Percentiles rank a stretch among this genome's conserved stretches.
Evolutionary conservation across 64 coral and sea anemone species (phyloP).

Genomic region (Anthopleura sola): DNA sequence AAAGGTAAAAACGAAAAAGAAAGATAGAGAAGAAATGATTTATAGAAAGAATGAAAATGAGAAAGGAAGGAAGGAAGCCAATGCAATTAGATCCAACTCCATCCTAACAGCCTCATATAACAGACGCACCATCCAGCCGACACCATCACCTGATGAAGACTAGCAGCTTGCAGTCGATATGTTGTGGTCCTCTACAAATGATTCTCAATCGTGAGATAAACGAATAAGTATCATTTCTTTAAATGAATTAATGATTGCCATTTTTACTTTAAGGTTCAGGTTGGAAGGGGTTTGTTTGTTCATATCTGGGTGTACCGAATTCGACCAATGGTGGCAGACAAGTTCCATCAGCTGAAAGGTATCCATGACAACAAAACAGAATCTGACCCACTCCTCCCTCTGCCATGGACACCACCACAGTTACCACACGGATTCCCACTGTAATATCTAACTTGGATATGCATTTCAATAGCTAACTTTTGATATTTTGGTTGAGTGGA

Average conservation of each 20-base stretch:
- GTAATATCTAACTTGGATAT: not conserved
- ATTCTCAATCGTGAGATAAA: no score
- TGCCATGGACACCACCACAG: not conserved
- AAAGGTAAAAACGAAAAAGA: not conserved
- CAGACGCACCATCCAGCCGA: no score
- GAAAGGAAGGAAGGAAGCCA: not conserved
- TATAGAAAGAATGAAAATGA: not conserved
- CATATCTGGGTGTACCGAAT: not conserved
- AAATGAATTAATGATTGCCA: not conserved
- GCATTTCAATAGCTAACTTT: no score
- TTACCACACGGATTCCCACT: not conserved
- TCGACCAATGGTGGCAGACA: not conserved
- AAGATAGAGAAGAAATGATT: not conserved
- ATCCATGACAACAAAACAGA: constrained; percentile 4
- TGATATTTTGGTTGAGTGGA: no score
- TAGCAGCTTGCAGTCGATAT: no score
- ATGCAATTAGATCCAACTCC: no score
- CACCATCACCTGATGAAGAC: no score
- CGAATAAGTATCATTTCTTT: no score
- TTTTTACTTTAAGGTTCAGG: constrained; percentile 6
- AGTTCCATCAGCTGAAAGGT: not conserved
- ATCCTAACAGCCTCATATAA: no score
- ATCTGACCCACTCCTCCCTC: not conserved
- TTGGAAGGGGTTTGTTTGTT: not conserved
- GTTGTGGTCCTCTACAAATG: no score